phyloP scores from a whole-genome alignment of 2,113 vertebrate genomes.

The Eurypyga helias region DNA sequence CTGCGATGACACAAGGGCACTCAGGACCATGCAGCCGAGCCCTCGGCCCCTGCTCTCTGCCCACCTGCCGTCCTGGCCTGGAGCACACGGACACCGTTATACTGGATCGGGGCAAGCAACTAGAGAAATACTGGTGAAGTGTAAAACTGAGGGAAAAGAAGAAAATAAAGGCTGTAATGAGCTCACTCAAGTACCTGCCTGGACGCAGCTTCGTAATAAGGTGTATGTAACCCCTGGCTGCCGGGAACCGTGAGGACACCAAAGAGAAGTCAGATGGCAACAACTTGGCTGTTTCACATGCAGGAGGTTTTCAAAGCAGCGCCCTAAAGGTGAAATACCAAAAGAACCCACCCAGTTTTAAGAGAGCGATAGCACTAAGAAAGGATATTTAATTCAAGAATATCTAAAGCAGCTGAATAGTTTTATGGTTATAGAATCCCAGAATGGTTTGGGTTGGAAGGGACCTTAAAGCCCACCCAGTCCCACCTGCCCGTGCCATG shows the following conservation, averaged over 20 bases:
- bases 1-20: too few relatives aligned
- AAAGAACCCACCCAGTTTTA: not conserved
- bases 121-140: not conserved
- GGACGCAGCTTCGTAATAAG: not conserved
- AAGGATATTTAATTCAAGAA: not conserved
- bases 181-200: not conserved
- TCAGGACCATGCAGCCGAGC: accelerated
- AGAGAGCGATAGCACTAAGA: not conserved
- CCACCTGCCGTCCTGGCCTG: not conserved
- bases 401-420: not conserved
- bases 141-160: not conserved
- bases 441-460: too few relatives aligned
- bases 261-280: not conserved
- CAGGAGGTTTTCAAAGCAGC: not conserved
- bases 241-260: not conserved
- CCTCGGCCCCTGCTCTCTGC: not conserved
- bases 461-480: too few relatives aligned
- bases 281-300: not conserved
- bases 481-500: too few relatives aligned
- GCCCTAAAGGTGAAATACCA: not conserved
- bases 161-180: not conserved
- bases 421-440: not conserved
- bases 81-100: not conserved
- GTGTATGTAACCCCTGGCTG: not conserved
- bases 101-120: not conserved